phyloP scores from a whole-genome alignment of 2,113 vertebrate species.

The Trematomus loennbergii region DNA sequence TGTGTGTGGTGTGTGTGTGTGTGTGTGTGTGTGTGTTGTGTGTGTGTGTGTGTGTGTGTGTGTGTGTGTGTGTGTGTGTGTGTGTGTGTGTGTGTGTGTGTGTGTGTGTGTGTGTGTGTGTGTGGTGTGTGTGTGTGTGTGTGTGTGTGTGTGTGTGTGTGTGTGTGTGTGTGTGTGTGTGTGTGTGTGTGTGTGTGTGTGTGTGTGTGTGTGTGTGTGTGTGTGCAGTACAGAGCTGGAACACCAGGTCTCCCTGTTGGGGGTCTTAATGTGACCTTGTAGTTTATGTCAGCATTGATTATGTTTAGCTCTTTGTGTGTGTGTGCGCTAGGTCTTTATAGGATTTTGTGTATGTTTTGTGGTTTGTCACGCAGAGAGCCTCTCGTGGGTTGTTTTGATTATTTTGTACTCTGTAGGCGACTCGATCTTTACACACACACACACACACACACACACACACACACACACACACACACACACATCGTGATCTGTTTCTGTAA shows the following conservation, averaged over 20 bases:
- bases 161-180: background rate
- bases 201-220: background rate
- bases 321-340: background rate
- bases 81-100: too few species aligned
- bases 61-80: too few species aligned
- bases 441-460: background rate
- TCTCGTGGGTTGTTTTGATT: constrained; percentile 9
- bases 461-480: background rate
- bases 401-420: background rate
- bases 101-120: background rate
- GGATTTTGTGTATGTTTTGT: constrained; percentile 10
- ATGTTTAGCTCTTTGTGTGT: constrained; percentile 16
- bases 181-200: background rate
- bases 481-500: background rate
- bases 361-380: background rate
- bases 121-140: too few species aligned
- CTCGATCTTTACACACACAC: background rate
- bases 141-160: too few species aligned
- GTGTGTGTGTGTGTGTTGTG: too few species aligned
- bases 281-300: constrained; percentile 54
- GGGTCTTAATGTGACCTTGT: constrained; percentile 53
- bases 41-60: too few species aligned
- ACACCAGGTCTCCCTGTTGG: constrained; percentile 35
- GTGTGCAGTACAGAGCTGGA: background rate
- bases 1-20: too few species aligned